These are phyloP conservation scores for Drosophila nikananu DNA, from an alignment of 1,140 invertebrate genomes.

Conservation along the genomic window DNA sequence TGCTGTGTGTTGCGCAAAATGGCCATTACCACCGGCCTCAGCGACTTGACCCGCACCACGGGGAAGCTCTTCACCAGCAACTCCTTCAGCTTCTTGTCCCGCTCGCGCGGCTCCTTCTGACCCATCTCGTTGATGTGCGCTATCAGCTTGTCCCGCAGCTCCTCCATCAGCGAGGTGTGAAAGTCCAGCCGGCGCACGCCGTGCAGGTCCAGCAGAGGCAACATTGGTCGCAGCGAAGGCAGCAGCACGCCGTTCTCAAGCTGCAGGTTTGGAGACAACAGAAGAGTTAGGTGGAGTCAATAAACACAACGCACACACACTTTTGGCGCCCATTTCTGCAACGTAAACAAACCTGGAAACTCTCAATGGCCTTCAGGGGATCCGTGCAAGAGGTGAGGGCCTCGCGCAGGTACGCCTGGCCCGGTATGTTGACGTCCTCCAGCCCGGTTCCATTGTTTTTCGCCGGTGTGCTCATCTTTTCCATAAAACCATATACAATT, in stretches of 20 bases:
- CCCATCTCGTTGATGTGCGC: slow-evolving; percentile 95
- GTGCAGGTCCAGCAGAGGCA: slow-evolving; percentile 97
- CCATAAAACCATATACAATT: slow-evolving; percentile 26
- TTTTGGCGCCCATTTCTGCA: slow-evolving; percentile 56
- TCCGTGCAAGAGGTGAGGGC: slow-evolving; percentile 98
- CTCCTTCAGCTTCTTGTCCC: slow-evolving; percentile 95
- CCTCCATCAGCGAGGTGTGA: slow-evolving; percentile 97
- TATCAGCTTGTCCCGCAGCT: slow-evolving; percentile 95
- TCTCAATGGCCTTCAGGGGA: slow-evolving; percentile 97
- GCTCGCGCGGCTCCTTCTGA: slow-evolving; percentile 90
- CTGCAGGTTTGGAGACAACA: slow-evolving; percentile 83
- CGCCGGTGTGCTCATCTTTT: slow-evolving; percentile 66
- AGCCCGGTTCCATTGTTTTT: slow-evolving; percentile 87
- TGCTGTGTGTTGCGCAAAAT: slow-evolving; percentile 96
- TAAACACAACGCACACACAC: slow-evolving; percentile 13
- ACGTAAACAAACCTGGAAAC: slow-evolving; percentile 92
- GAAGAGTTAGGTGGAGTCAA: neutral
- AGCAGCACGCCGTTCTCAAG: slow-evolving; percentile 97
- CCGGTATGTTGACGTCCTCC: slow-evolving; percentile 96
- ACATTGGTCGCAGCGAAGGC: slow-evolving; percentile 96
- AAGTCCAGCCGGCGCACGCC: slow-evolving; percentile 96
- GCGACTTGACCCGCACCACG: slow-evolving; percentile 94
- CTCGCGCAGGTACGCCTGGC: slow-evolving; percentile 94
- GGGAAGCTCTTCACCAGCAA: slow-evolving; percentile 97
- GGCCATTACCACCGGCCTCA: slow-evolving; percentile 98